These are phyloP conservation scores for Vulpes lagopus DNA, from an alignment of 2,113 vertebrate species.

Conservation along the genomic window DNA sequence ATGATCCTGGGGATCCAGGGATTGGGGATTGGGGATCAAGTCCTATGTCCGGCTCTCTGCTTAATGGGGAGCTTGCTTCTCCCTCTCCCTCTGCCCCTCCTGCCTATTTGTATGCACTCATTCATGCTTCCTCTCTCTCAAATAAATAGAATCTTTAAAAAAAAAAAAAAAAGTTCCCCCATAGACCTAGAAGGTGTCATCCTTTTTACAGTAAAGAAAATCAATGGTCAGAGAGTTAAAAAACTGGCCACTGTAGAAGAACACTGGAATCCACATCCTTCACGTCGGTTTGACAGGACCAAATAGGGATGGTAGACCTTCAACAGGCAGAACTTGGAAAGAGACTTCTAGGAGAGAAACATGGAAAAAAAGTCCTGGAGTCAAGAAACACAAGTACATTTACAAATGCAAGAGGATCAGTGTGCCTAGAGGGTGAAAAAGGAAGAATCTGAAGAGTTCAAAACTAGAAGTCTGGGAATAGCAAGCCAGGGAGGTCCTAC, in stretches of 20 bases:
- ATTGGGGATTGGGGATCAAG: not conserved
- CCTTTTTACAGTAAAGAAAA: not conserved
- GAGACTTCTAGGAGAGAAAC: not conserved
- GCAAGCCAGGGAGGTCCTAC: not conserved
- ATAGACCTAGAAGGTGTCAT: not conserved
- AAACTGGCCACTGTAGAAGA: not conserved
- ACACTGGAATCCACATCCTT: not conserved
- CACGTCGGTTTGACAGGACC: not conserved
- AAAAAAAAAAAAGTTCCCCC: not conserved
- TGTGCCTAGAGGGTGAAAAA: not conserved
- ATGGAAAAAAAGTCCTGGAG: not conserved
- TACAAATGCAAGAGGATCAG: not conserved
- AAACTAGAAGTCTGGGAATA: not conserved
- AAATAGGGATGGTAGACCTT: not conserved
- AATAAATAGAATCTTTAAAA: not conserved
- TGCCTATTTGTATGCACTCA: not conserved
- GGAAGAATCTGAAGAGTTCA: not conserved
- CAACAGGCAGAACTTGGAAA: not conserved
- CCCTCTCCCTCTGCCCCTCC: not conserved
- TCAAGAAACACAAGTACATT: not conserved
- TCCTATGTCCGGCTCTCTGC: not conserved
- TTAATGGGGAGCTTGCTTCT: not conserved
- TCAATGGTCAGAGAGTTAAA: not conserved
- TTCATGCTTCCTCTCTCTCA: not conserved
- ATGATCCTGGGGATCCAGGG: not conserved